Base-by-base conservation (phyloP, 2,888 invertebrate species). In the Scelioninae gen. 1 region DNA sequence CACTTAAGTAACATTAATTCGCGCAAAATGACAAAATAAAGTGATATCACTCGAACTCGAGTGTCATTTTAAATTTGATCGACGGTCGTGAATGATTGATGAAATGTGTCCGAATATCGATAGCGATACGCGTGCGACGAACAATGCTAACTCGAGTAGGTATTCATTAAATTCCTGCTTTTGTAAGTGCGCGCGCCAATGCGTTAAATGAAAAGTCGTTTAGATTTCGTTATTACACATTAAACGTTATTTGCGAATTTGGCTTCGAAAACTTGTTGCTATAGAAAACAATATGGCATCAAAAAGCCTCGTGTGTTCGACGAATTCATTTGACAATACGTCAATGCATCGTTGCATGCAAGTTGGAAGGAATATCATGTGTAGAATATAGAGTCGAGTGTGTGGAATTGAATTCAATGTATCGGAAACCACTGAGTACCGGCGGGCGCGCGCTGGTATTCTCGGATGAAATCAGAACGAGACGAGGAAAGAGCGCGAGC, bases 401-500 rank as follows among this genome's bases (percentile, higher is more conserved):
- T 63, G 65, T 38, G 60, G 68, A 16, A 65, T 76, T 49, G 66
- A 76, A 76, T 71, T 51, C 76, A 69, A 69, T 71, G 76, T 76
- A 82, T 82, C 55, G 76, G 43, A 76, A 82, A 76, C 32, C 53
- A 58, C 60, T 62, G 72, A 68, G 74, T 32, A 56, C 16, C n/a
- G 65, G 32, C 56, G 55, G 11, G 47, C 15, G 40, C 43, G 40
- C 43, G n/a, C 16, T 31, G 66, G 71, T 45, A 71, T 66, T 65
- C 69, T 65, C 51, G 65, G 66, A 71, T 76, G 53, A 71, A 82
- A 76, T 82, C 60, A 76, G 66, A 40, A 69, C 38, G 53, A 47
- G 51, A 62, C 32, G 55, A 74, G 13, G 62, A 68, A 15, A 66
- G 68, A 47, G 40, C 38, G 40, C 23, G 51, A 45, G 45, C 29